Evolutionary conservation across 2,888 invertebrate species (phyloP).

Genomic region (Syrphus vitripennis): DNA sequence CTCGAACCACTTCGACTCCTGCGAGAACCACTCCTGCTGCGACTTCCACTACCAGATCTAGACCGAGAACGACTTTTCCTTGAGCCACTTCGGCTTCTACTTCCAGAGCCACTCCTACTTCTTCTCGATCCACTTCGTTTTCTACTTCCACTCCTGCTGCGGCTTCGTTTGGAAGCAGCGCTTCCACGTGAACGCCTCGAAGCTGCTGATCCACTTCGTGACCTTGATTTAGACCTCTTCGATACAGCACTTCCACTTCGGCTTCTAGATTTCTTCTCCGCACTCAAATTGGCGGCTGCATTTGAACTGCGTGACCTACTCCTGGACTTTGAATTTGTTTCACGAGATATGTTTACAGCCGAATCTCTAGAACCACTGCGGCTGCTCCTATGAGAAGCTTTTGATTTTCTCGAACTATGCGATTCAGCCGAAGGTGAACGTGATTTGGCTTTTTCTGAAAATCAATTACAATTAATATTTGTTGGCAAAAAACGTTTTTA

Average conservation of each 20-base stretch:
- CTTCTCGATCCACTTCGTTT: conserved; percentile 60
- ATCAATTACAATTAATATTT: background rate
- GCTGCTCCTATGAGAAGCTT: conserved; percentile 41
- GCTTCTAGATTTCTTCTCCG: conserved; percentile 63
- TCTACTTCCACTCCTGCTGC: conserved; percentile 64
- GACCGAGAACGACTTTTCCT: conserved; percentile 72
- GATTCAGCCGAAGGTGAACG: conserved; percentile 61
- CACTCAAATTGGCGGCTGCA: conserved; percentile 27
- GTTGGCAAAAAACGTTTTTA: background rate
- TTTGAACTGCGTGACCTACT: conserved; percentile 70
- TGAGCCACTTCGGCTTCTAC: conserved; percentile 73
- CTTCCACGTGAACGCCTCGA: conserved; percentile 43
- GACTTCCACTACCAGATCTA: conserved; percentile 75
- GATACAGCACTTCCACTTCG: conserved; percentile 63
- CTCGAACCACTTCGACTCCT: conserved; percentile 69
- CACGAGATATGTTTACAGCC: conserved; percentile 9
- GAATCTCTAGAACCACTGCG: conserved; percentile 50
- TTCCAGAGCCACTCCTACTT: conserved; percentile 72
- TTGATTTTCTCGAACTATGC: conserved; percentile 46
- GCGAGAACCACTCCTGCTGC: conserved; percentile 74
- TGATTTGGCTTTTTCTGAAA: conserved; percentile 36
- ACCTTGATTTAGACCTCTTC: conserved; percentile 50
- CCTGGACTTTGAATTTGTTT: conserved; percentile 64
- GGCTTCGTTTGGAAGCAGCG: conserved; percentile 56
- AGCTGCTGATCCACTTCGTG: conserved; percentile 51